These are phyloP conservation scores for Plecturocebus donacophilus DNA, from an alignment of 2,113 vertebrate species.

Conservation along the genomic window DNA sequence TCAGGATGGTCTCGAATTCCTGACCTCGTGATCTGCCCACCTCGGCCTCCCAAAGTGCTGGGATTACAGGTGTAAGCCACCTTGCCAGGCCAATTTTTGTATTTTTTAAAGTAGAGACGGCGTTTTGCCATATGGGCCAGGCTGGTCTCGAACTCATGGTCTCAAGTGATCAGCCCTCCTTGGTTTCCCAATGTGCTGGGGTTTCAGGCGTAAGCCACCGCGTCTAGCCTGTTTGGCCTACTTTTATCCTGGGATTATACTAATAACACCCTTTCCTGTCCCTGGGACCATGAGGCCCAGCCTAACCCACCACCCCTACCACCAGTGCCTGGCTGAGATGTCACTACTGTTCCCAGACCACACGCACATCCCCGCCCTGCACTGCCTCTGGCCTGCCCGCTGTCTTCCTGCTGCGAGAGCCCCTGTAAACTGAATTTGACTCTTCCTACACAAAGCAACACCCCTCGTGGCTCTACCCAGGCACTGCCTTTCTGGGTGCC, in stretches of 20 bases:
- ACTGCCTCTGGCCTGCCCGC: background rate
- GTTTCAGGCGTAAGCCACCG: background rate
- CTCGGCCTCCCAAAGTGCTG: too few relatives aligned
- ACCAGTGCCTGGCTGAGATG: background rate
- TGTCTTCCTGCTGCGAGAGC: accelerated
- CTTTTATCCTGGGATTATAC: background rate
- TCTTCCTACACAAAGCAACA: background rate
- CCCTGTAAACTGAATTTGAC: background rate
- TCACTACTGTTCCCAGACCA: accelerated
- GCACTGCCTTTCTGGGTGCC: background rate
- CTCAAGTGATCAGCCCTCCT: background rate
- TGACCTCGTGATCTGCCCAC: too few relatives aligned
- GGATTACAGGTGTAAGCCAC: too few relatives aligned
- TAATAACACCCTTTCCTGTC: accelerated
- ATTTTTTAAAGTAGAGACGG: background rate
- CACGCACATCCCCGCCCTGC: accelerated
- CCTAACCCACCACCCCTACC: background rate
- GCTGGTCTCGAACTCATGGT: background rate
- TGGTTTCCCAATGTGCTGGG: background rate
- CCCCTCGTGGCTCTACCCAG: background rate
- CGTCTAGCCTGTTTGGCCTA: background rate
- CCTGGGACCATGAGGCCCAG: background rate
- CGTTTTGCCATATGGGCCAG: background rate
- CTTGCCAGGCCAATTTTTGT: too few relatives aligned
- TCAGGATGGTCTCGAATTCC: too few relatives aligned